Evolutionary conservation across 2,888 invertebrate genomes (phyloP).

Genomic region (Schizaphis graminum): DNA sequence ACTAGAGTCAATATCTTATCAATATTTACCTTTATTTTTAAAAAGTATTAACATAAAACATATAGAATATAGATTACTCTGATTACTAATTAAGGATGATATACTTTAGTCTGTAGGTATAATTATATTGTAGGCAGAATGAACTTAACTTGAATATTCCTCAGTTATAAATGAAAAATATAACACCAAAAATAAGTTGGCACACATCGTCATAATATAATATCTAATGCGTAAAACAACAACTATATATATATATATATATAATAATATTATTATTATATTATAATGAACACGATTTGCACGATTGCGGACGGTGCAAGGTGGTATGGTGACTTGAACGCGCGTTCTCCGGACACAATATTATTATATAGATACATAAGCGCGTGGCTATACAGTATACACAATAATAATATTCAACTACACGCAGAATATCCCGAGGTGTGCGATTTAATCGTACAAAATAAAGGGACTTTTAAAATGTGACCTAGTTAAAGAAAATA

Average conservation of each 20-base stretch:
- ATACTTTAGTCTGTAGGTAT: neutral
- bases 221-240: neutral
- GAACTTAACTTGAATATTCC: neutral
- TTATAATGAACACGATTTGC: conserved; percentile 54
- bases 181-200: conserved; percentile 2
- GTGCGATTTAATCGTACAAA: conserved; percentile 48
- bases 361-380: neutral
- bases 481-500: conserved; percentile 55
- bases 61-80: neutral
- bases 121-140: neutral
- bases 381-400: neutral
- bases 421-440: conserved; percentile 32
- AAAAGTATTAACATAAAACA: neutral
- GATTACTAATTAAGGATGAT: neutral
- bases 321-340: conserved; percentile 43
- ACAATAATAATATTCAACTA: conserved; percentile 26
- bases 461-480: conserved; percentile 5
- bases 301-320: conserved; percentile 29
- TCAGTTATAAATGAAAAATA: neutral
- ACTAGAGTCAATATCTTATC: neutral
- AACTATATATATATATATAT: neutral
- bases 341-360: conserved; percentile 26
- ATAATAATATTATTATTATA: conserved; percentile 25
- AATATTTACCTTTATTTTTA: neutral
- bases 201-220: neutral